phyloP scores from a whole-genome alignment of 1,140 invertebrate species.

The Mylabris phalerata region DNA sequence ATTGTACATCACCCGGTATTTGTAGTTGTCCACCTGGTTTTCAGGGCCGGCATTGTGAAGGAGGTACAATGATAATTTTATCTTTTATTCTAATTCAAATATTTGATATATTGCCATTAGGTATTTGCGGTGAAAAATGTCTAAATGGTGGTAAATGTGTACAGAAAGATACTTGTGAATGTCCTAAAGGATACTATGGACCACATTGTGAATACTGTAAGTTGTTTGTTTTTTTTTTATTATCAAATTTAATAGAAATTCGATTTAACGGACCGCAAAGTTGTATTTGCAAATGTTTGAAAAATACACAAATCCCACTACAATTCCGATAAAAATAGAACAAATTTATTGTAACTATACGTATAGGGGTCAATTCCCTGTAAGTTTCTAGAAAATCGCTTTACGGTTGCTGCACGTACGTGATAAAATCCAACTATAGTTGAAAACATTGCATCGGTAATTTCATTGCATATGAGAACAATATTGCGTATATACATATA shows the following conservation, averaged over 20 bases:
- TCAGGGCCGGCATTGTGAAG: conserved; percentile 87
- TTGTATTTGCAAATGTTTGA: background rate
- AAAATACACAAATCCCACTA: too few relatives aligned
- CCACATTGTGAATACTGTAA: conserved; percentile 84
- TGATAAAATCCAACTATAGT: too few relatives aligned
- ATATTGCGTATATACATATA: too few relatives aligned
- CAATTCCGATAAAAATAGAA: too few relatives aligned
- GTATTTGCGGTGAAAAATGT: conserved; percentile 86
- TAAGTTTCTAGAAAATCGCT: too few relatives aligned
- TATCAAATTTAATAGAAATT: background rate
- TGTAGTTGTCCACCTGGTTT: conserved; percentile 83
- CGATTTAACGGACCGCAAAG: background rate
- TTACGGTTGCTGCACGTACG: too few relatives aligned
- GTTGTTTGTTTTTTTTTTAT: conserved; percentile 39
- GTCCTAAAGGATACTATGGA: conserved; percentile 84
- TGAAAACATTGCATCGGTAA: too few relatives aligned
- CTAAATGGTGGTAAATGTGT: conserved; percentile 91
- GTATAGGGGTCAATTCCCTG: too few relatives aligned
- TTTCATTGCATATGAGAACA: too few relatives aligned
- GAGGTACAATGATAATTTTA: conserved; percentile 54
- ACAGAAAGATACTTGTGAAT: conserved; percentile 86
- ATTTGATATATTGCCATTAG: conserved; percentile 47
- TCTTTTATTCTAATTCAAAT: background rate
- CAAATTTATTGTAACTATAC: too few relatives aligned
- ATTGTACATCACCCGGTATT: conserved; percentile 78